These are phyloP conservation scores for Sciaenops ocellatus DNA, from an alignment of 2,797 vertebrate genomes.

Conservation along the genomic window DNA sequence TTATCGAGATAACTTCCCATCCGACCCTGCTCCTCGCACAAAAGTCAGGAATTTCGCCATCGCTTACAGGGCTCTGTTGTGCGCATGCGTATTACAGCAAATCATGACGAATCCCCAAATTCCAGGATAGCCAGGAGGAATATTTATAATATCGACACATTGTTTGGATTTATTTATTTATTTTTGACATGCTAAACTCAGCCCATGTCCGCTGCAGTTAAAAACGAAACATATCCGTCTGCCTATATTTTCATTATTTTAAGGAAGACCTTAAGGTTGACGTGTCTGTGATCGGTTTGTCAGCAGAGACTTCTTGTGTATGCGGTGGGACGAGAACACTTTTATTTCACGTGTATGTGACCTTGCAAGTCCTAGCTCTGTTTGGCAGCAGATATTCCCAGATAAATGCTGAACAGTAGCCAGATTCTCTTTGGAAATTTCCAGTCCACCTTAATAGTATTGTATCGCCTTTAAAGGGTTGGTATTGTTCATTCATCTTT, in stretches of 20 bases:
- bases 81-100: slow-evolving; percentile 76
- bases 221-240: background rate
- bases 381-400: accelerated
- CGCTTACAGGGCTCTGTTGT: slow-evolving; percentile 53
- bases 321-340: background rate
- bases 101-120: slow-evolving; percentile 64
- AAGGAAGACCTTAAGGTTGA: slow-evolving; percentile 57
- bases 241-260: background rate
- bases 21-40: slow-evolving; percentile 67
- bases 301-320: background rate
- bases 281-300: slow-evolving; percentile 69
- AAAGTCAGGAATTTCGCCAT: slow-evolving; percentile 81
- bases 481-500: slow-evolving; percentile 2
- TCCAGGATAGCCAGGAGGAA: slow-evolving; percentile 48
- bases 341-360: background rate
- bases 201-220: no score
- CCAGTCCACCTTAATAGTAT: slow-evolving; percentile 23
- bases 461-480: background rate
- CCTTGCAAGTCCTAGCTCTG: background rate
- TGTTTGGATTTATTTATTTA: background rate
- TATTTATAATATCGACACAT: background rate
- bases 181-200: no score
- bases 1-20: slow-evolving; percentile 75
- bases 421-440: no score
- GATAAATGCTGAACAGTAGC: background rate